phyloP scores from a whole-genome alignment of 2,113 vertebrate species.

The Rutilus rutilus region DNA sequence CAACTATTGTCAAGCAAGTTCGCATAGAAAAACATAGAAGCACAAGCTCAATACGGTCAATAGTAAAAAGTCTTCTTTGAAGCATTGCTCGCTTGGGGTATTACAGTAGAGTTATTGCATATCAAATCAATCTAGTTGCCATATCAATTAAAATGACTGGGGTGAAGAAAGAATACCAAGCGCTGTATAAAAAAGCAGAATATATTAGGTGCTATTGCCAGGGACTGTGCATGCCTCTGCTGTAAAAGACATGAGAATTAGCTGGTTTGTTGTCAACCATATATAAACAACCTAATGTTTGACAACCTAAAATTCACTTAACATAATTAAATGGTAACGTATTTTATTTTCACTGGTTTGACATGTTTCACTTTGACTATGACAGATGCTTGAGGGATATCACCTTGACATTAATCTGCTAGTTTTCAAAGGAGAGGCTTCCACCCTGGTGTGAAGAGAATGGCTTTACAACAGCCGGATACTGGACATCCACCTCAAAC shows the following conservation, averaged over 20 bases:
- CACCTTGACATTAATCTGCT: conserved; percentile 67
- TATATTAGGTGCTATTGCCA: background rate
- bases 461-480: conserved; percentile 66
- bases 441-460: conserved; percentile 71
- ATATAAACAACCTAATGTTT: background rate
- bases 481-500: conserved; percentile 67
- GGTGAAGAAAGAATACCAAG: background rate
- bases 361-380: background rate
- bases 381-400: conserved; percentile 33
- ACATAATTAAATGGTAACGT: background rate
- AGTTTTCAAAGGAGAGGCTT: conserved; percentile 66
- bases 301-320: background rate
- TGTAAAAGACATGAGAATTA: background rate
- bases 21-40: background rate
- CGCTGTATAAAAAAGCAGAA: background rate
- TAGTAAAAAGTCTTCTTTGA: background rate
- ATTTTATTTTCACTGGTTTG: background rate
- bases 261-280: background rate
- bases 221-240: background rate
- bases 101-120: background rate
- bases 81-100: background rate
- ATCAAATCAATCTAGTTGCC: background rate
- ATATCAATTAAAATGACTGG: background rate
- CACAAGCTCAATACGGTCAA: background rate
- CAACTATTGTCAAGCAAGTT: background rate